These are phyloP conservation scores for Steinernema khuongi DNA, from an alignment of 1,140 invertebrate genomes.

Conservation along the genomic window DNA sequence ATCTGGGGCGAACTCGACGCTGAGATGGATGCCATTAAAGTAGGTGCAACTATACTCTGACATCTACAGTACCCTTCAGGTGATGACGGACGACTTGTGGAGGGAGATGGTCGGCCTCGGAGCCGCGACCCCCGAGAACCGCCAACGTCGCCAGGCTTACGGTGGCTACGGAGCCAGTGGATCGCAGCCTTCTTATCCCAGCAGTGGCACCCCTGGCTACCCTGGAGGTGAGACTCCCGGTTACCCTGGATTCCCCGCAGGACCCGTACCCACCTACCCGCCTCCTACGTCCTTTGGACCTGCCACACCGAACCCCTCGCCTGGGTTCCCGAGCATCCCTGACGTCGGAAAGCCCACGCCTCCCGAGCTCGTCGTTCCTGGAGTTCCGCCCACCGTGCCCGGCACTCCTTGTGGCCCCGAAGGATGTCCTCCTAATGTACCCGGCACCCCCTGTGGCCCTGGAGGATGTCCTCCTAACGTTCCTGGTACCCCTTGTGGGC, in stretches of 20 bases:
- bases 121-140: slow-evolving; percentile 37
- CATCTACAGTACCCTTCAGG: slow-evolving; percentile 17
- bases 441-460: too few relatives aligned
- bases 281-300: too few relatives aligned
- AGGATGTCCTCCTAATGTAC: too few relatives aligned
- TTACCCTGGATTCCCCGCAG: neutral
- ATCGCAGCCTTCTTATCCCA: neutral
- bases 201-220: neutral
- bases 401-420: too few relatives aligned
- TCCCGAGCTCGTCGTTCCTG: too few relatives aligned
- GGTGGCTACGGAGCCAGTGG: slow-evolving; percentile 38
- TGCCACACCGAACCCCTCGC: too few relatives aligned
- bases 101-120: slow-evolving; percentile 46
- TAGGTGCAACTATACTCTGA: slow-evolving; percentile 16
- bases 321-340: too few relatives aligned
- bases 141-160: slow-evolving; percentile 44
- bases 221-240: neutral
- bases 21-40: slow-evolving; percentile 43
- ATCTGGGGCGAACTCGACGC: slow-evolving; percentile 38
- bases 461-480: slow-evolving; percentile 3
- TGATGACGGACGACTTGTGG: slow-evolving; percentile 43
- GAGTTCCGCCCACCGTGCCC: too few relatives aligned
- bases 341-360: too few relatives aligned
- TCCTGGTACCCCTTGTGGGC: slow-evolving; percentile 14
- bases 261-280: neutral